These are phyloP conservation scores for Seriola aureovittata DNA, from an alignment of 2,113 vertebrate genomes.

Conservation along the genomic window DNA sequence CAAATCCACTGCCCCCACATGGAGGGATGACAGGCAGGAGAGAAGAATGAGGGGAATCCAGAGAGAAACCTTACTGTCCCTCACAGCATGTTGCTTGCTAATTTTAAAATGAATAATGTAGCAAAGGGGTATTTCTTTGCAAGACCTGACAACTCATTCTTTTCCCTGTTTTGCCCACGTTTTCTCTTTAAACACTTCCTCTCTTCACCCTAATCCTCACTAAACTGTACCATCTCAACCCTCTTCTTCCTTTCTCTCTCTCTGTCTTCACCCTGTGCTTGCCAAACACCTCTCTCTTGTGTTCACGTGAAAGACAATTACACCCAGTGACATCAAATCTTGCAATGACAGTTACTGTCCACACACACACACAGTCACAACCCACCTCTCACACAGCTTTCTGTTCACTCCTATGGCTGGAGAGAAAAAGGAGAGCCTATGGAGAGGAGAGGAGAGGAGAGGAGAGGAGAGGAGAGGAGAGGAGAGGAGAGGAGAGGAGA, in stretches of 20 bases:
- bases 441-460: slow-evolving; percentile 9
- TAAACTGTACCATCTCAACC: slow-evolving; percentile 79
- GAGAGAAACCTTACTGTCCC: slow-evolving; percentile 26
- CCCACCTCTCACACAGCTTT: slow-evolving; percentile 19
- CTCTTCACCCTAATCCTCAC: slow-evolving; percentile 68
- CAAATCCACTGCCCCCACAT: neutral
- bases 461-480: slow-evolving; percentile 8
- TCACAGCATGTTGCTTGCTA: slow-evolving; percentile 92
- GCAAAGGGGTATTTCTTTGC: slow-evolving; percentile 78
- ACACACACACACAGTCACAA: slow-evolving; percentile 25
- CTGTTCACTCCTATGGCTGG: slow-evolving; percentile 19
- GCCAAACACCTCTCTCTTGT: slow-evolving; percentile 82
- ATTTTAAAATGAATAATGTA: slow-evolving; percentile 95
- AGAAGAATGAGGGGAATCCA: neutral
- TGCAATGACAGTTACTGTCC: slow-evolving; percentile 88
- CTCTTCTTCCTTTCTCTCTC: slow-evolving; percentile 77
- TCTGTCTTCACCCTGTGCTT: slow-evolving; percentile 77
- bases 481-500: too few relatives aligned
- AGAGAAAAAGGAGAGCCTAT: neutral
- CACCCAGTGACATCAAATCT: slow-evolving; percentile 92
- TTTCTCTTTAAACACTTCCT: slow-evolving; percentile 81
- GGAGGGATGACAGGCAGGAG: neutral
- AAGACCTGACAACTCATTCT: slow-evolving; percentile 69
- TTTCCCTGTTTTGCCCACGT: slow-evolving; percentile 63
- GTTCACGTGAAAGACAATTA: slow-evolving; percentile 97